phyloP scores from a whole-genome alignment of 1,140 invertebrate genomes.

The Dreissena rostriformis region DNA sequence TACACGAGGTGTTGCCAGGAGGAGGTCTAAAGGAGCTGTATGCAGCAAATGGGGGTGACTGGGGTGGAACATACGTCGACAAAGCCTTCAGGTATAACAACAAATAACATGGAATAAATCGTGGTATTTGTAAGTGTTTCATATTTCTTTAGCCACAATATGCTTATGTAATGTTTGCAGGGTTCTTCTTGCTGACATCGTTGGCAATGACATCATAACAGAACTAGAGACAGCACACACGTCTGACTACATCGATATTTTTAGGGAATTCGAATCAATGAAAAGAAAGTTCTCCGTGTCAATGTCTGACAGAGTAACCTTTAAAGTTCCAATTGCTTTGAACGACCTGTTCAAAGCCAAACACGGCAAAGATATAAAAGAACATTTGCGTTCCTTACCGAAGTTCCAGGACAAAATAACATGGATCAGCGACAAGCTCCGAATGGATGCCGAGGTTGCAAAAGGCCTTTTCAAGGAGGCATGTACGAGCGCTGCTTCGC shows the following conservation, averaged over 20 bases:
- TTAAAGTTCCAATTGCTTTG: constrained; percentile 31
- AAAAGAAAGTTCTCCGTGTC: constrained; percentile 26
- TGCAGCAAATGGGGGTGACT: constrained; percentile 41
- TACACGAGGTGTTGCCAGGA: constrained; percentile 25
- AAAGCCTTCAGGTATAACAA: constrained; percentile 25
- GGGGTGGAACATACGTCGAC: constrained; percentile 48
- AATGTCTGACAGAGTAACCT: neutral
- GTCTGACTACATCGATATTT: constrained; percentile 33
- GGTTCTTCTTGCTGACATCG: constrained; percentile 30
- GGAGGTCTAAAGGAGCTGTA: constrained; percentile 41
- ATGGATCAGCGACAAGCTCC: constrained; percentile 19
- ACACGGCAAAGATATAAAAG: constrained; percentile 19
- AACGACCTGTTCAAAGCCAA: constrained; percentile 2
- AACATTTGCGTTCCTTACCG: constrained; percentile 1
- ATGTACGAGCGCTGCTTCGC: neutral
- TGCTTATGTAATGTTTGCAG: neutral
- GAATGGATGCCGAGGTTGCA: constrained; percentile 31
- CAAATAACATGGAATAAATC: too few relatives aligned
- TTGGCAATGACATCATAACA: constrained; percentile 49
- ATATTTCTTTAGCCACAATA: too few relatives aligned
- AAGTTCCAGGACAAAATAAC: constrained; percentile 9
- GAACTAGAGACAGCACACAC: neutral
- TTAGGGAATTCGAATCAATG: constrained; percentile 45
- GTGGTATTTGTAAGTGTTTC: too few relatives aligned
- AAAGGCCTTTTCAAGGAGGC: constrained; percentile 13